Conservation (phyloP, 2,113 vertebrate species). For the Origma solitaria region DNA sequence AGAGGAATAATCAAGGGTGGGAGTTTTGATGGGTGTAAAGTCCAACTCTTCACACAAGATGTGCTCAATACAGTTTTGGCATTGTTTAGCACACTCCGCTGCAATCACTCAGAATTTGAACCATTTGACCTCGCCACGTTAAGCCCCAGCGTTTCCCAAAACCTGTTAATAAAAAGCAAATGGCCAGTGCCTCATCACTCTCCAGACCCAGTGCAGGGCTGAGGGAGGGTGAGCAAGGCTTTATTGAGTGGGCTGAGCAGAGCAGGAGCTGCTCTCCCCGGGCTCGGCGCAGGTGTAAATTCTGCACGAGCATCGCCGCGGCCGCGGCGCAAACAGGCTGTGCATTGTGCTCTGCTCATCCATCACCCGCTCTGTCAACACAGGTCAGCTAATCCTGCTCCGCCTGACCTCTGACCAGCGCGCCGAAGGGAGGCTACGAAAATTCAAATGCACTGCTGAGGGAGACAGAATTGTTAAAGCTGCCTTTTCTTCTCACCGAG, state of each 20-base stretch:
- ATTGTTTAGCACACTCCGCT: not conserved
- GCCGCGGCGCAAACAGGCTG: conserved; percentile 6
- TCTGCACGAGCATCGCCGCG: not conserved
- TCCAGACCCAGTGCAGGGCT: not conserved
- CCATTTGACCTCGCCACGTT: not conserved
- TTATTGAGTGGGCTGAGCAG: not conserved
- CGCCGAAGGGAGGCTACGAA: conserved; percentile 22
- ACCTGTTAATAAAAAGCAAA: conserved; percentile 24
- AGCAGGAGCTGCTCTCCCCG: not conserved
- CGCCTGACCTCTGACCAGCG: conserved; percentile 51
- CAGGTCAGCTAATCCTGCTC: conserved; percentile 67
- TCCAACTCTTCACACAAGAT: not conserved
- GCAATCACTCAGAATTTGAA: not conserved
- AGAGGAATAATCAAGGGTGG: not conserved
- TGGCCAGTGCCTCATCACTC: not conserved
- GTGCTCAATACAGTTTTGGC: not conserved
- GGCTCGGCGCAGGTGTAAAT: not conserved
- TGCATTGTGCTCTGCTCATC: conserved; percentile 54
- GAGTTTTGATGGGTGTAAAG: not conserved
- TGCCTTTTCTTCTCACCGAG: conserved; percentile 28
- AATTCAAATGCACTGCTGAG: conserved; percentile 56
- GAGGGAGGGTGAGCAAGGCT: not conserved
- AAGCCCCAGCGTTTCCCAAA: not conserved
- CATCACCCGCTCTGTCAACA: conserved; percentile 71
- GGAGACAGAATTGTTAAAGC: conserved; percentile 59